A percentile compares a stretch with the other conserved stretches of the same genome.
Evolutionary conservation across 2,888 invertebrate species (phyloP).

Genomic region (Orthonychiurus folsomi): DNA sequence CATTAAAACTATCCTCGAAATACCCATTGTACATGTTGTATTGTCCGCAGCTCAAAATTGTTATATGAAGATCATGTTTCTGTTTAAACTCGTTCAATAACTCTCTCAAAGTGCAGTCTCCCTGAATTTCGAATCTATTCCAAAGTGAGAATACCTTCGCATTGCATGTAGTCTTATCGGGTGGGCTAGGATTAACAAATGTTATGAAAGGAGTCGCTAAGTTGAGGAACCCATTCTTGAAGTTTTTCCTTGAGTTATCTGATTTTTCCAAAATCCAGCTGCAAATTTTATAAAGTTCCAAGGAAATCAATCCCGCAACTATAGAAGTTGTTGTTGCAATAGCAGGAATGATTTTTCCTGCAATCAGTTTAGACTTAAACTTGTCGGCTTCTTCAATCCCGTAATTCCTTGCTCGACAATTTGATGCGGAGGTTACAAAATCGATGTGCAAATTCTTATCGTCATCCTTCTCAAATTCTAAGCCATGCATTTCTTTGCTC

Average conservation of each 20-base stretch:
- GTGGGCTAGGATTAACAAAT: conserved; percentile 55
- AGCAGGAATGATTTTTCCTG: conserved; percentile 83
- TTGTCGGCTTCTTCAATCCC: conserved; percentile 88
- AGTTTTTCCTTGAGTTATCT: no score
- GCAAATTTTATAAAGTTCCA: conserved; percentile 69
- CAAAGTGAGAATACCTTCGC: no score
- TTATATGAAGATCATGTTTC: no score
- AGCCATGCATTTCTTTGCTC: conserved; percentile 61
- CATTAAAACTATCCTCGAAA: no score
- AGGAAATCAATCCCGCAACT: conserved; percentile 83
- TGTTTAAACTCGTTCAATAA: no score
- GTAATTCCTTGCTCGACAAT: conserved; percentile 92
- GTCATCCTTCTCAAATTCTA: conserved; percentile 98
- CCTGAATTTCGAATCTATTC: no score
- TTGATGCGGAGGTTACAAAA: conserved; percentile 95
- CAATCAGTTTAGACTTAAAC: conserved; percentile 58
- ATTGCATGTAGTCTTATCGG: no score
- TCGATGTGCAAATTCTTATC: conserved; percentile 97
- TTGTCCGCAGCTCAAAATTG: no score
- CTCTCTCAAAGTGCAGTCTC: no score
- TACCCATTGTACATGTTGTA: no score
- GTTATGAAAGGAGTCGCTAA: conserved; percentile 54
- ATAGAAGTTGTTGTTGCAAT: conserved; percentile 98
- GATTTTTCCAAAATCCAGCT: no score
- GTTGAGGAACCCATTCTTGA: conserved; percentile 55